Percentiles rank a stretch among this genome's conserved stretches.
Evolutionary conservation across 92 coral and sea anemone species (phyloP).

Genomic region (Umimayanthus kanabou): DNA sequence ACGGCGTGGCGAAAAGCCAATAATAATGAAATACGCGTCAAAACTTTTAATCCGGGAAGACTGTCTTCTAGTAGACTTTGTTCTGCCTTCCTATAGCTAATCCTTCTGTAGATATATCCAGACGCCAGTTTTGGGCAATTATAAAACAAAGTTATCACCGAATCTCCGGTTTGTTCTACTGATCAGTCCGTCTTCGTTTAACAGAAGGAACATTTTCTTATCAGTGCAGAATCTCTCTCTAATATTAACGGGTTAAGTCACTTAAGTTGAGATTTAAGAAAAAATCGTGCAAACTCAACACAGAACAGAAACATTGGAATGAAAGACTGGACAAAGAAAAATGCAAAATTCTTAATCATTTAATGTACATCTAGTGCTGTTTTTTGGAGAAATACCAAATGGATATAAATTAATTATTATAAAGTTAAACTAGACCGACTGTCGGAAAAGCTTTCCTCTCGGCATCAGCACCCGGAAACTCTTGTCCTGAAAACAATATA

Average conservation of each 20-base stretch:
- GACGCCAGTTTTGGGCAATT: constrained; percentile 13
- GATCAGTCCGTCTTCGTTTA: background rate
- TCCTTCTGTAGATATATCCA: constrained; percentile 8
- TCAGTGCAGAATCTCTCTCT: background rate
- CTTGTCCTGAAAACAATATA: no score
- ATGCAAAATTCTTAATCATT: background rate
- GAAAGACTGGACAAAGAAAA: background rate
- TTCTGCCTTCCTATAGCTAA: background rate
- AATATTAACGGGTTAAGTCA: background rate
- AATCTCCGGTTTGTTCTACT: background rate
- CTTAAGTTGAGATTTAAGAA: no score
- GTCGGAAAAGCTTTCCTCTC: no score
- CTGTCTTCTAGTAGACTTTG: background rate
- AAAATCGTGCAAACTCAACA: background rate
- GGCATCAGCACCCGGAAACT: no score
- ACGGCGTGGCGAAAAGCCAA: background rate
- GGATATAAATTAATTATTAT: no score
- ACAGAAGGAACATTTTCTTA: background rate
- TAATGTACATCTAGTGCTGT: no score
- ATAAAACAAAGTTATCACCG: background rate
- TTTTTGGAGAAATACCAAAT: no score
- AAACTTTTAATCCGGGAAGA: background rate
- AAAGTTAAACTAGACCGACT: no score
- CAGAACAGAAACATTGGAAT: background rate
- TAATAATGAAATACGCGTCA: background rate